A percentile compares a stretch with the other conserved stretches of the same genome.
phyloP scores from a whole-genome alignment of 92 coral and sea anemone genomes.

The Epizoanthus rinbou region DNA sequence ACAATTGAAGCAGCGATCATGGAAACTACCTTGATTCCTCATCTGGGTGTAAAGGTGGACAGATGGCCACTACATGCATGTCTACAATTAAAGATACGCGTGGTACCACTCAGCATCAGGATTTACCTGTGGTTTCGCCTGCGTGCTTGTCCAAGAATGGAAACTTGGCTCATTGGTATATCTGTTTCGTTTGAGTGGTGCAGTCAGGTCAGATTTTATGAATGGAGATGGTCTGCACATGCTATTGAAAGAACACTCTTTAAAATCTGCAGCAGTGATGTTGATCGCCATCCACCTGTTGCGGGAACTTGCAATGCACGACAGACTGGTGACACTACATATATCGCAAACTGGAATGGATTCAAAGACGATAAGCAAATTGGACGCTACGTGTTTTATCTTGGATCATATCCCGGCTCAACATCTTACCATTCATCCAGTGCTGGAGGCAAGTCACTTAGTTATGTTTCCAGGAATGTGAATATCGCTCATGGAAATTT shows the following conservation, averaged over 20 bases:
- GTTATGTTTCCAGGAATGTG: constrained; percentile 23
- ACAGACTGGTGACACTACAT: constrained; percentile 72
- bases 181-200: constrained; percentile 65
- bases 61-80: constrained; percentile 80
- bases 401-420: constrained; percentile 74
- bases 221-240: constrained; percentile 79
- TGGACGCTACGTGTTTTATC: constrained; percentile 59
- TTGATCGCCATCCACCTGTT: constrained; percentile 64
- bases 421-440: constrained; percentile 72
- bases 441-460: constrained; percentile 59
- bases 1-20: constrained; percentile 80
- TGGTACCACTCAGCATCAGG: constrained; percentile 77
- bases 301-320: constrained; percentile 74
- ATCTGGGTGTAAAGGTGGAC: constrained; percentile 46
- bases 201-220: constrained; percentile 43
- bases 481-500: constrained; percentile 21
- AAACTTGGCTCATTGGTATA: constrained; percentile 51
- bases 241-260: constrained; percentile 63
- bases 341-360: constrained; percentile 83
- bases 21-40: constrained; percentile 79
- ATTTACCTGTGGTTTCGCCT: constrained; percentile 79
- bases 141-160: constrained; percentile 47
- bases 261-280: constrained; percentile 47
- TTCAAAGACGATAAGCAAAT: constrained; percentile 77
- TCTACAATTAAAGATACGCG: constrained; percentile 61